phyloP scores from a whole-genome alignment of 2,113 vertebrate genomes.

The Xiphias gladius region DNA sequence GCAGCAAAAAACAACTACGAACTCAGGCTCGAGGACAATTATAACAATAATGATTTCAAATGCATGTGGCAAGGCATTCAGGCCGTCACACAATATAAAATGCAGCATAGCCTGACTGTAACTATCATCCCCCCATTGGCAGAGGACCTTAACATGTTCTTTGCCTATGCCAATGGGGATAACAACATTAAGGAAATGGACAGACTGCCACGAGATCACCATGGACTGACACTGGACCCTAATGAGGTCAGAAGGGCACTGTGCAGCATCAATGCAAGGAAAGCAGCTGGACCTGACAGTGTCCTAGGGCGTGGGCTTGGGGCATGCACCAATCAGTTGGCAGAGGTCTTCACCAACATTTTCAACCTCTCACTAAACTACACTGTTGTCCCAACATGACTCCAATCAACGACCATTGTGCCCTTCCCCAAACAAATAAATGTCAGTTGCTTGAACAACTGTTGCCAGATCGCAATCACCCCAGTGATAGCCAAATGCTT shows the following conservation, averaged over 20 bases:
- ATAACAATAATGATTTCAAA: not conserved
- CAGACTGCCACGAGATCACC: not conserved
- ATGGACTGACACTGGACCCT: not conserved
- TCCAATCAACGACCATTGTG: not conserved
- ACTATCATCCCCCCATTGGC: not conserved
- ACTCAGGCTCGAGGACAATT: not conserved
- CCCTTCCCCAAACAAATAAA: not conserved
- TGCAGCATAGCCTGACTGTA: not conserved
- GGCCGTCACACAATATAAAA: not conserved
- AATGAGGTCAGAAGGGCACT: not conserved
- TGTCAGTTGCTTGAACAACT: not conserved
- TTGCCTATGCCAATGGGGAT: not conserved
- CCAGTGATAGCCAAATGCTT: not conserved
- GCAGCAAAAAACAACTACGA: not conserved
- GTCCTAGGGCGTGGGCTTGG: not conserved
- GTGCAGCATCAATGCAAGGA: not conserved
- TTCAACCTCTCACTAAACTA: not conserved
- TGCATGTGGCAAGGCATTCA: no score
- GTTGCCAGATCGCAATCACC: not conserved
- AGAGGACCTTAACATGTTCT: not conserved
- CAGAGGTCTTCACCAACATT: not conserved
- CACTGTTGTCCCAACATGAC: not conserved
- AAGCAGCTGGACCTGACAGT: not conserved
- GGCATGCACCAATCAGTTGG: not conserved
- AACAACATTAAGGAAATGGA: not conserved